Evolutionary conservation across 1,140 invertebrate species (phyloP), one percentile per base, ranked within the genome.

Genomic region (Tenebrio molitor): DNA sequence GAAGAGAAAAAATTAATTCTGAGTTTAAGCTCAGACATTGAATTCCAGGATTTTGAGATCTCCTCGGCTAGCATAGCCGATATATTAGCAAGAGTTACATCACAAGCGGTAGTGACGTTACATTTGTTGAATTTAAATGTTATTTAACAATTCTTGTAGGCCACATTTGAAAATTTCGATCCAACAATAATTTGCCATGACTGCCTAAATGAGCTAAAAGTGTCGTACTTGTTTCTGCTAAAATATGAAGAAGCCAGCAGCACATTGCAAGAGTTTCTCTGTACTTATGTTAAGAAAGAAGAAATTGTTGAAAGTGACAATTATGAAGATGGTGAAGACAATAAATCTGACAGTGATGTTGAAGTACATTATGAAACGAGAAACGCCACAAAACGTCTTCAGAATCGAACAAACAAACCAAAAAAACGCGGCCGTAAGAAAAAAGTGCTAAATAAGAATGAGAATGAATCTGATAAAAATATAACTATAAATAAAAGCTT

Each of bases 181-280:
- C 71, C 71, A 4, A 8, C 19, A 1, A 34, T 67, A 17, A 72
- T 72, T 17, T 72, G 71, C 58, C 7, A 33, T 12, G 15, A 68
- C 12, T 72, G 71, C 33, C 16, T 58, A 17, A 15, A 68, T 10
- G 53, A 58, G 14, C 41, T 67, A n/a, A 72, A 72, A 58, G 21
- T 23, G 8, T 44, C 50, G 12, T 68, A 63, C 12, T 15, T 68
- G 5, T 62, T 72, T 5, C 14, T 58, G 16, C 39, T 58, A 10
- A 62, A 62, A 19, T 72, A 53, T 39, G 46, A 72, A 17, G 53
- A 62, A 23, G 46, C 71, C 7, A 15, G 33, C 17, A 15, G 14
- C 12, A 21, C 68, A 12, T 17, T 72, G 16, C 34, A 72, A 12
- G 34, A 36, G 15, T 67, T 68, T 19, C 25, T 44, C n/a, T 7